Conservation (phyloP, 2,797 vertebrate genomes). For the Moxostoma hubbsi region DNA sequence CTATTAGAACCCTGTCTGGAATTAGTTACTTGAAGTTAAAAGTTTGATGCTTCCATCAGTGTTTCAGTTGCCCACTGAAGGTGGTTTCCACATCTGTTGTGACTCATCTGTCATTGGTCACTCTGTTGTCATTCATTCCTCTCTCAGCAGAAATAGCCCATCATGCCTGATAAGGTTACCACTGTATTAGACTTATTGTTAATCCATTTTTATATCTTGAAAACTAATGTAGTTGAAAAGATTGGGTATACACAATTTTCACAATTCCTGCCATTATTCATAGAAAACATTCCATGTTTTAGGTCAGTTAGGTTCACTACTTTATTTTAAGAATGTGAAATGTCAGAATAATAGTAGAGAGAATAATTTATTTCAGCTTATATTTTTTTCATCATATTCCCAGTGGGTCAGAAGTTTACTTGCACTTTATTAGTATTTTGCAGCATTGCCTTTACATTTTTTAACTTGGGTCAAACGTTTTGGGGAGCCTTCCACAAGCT, state of each 20-base stretch:
- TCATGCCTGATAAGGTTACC: slow-evolving; percentile 26
- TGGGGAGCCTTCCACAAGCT: too few relatives aligned
- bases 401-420: too few relatives aligned
- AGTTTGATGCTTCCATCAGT: neutral
- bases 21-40: neutral
- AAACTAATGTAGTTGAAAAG: neutral
- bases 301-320: too few relatives aligned
- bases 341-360: too few relatives aligned
- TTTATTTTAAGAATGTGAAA: too few relatives aligned
- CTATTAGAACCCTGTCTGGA: neutral
- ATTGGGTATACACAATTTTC: neutral
- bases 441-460: too few relatives aligned
- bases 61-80: neutral
- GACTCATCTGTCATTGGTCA: slow-evolving; percentile 30
- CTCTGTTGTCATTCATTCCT: slow-evolving; percentile 37
- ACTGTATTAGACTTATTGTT: slow-evolving; percentile 1
- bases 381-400: too few relatives aligned
- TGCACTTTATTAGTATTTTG: too few relatives aligned
- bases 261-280: too few relatives aligned
- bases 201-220: slow-evolving; percentile 4
- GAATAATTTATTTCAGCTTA: too few relatives aligned
- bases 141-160: slow-evolving; percentile 31
- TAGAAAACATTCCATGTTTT: too few relatives aligned
- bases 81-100: slow-evolving; percentile 20
- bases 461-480: too few relatives aligned